A percentile compares a stretch with the other conserved stretches of the same genome.
Evolutionary conservation across 1,140 invertebrate species (phyloP).

Genomic region (Heterodera schachtii): DNA sequence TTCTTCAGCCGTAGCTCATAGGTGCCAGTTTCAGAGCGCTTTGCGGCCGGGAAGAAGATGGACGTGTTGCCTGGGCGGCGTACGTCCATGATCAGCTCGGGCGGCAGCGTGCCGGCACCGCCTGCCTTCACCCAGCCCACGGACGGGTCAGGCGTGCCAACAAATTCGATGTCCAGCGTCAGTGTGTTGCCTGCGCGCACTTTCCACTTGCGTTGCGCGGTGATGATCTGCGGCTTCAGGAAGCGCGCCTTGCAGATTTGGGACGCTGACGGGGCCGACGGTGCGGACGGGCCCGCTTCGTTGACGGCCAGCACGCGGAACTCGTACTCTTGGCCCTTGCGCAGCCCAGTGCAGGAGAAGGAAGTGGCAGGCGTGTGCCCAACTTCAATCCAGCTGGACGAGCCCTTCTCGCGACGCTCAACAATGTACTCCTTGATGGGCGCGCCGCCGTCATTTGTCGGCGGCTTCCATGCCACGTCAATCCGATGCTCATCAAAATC

Average conservation of each 20-base stretch:
- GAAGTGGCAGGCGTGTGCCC: constrained; percentile 60
- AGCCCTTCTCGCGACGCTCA: constrained; percentile 78
- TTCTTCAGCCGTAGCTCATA: constrained; percentile 89
- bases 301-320: constrained; percentile 80
- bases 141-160: constrained; percentile 78
- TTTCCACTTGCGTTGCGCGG: constrained; percentile 68
- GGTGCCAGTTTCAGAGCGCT: constrained; percentile 79
- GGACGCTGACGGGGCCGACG: constrained; percentile 76
- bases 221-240: constrained; percentile 87
- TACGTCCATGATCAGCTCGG: constrained; percentile 60
- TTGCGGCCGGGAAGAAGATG: constrained; percentile 65
- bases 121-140: constrained; percentile 60
- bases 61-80: constrained; percentile 70
- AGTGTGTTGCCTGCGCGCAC: constrained; percentile 81
- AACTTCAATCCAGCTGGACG: constrained; percentile 54
- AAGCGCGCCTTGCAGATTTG: constrained; percentile 82
- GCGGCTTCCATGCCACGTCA: constrained; percentile 87
- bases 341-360: constrained; percentile 77
- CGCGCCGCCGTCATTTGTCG: constrained; percentile 85
- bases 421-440: constrained; percentile 88
- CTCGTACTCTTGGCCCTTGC: constrained; percentile 81
- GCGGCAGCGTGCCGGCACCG: constrained; percentile 46
- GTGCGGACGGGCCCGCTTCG: constrained; percentile 72
- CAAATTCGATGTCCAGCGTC: constrained; percentile 86
- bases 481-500: constrained; percentile 94